Evolutionary conservation across 2,797 vertebrate species (phyloP), one percentile per base, ranked within the genome.

Genomic region (Leptodactylus fallax): DNA sequence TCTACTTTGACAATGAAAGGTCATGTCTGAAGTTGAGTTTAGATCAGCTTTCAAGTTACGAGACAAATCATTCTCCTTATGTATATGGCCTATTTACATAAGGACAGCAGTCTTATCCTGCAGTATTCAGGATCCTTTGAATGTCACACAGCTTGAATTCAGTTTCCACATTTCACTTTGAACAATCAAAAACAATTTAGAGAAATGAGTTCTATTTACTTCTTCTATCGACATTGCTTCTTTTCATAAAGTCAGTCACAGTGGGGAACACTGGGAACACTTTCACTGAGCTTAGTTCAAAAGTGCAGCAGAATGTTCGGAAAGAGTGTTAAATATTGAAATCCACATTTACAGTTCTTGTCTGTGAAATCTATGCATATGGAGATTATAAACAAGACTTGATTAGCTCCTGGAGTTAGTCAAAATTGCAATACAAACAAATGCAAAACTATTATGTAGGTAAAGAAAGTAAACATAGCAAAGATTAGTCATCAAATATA

Each of bases 181-280:
- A 89, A 86, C 87, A 89, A 89, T 89, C 87, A 89, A 82, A 89
- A 86, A 89, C 87, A 82, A 89, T 89, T 89, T 89, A 69, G 69
- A 82, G 87, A 82, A 89, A 89, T 86, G 84, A 78, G 83, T 89
- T 85, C 87, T 89, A 89, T 89, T 86, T 89, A 85, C 79, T 81
- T 78, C 69, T 77, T 25, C 51, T 51, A 78, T 82, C 55, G 78
- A 76, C 83, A 60, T 81, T 49, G 71, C 61, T 82, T 86, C 65
- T 86, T 88, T 89, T 82, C 87, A 81, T 82, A 80, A 86, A 81
- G 69, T 78, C 79, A 58, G 79, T n/a, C 79, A 65, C 87, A 85
- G 87, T 82, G 49, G 87, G 87, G 63, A 82, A 85, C 19, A 51
- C 56, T 23, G 19, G 7, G 87, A 82, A 86, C 60, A 69, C 49